Percentiles rank a stretch among this genome's conserved stretches.
Evolutionary conservation across 92 coral and sea anemone species (phyloP).

Genomic region (Parazoanthus atlanticus): DNA sequence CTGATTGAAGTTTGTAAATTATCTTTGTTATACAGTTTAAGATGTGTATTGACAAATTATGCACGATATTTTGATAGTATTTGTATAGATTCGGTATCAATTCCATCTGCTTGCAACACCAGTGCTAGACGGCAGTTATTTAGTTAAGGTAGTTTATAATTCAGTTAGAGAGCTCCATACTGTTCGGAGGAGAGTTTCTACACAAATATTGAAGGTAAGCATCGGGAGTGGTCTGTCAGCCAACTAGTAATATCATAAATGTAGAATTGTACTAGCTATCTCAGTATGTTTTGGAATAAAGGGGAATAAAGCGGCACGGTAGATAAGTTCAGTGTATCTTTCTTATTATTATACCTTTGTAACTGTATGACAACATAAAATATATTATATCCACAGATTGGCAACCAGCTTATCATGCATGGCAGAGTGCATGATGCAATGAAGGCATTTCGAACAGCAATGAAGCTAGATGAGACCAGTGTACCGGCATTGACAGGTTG

Average conservation of each 20-base stretch:
- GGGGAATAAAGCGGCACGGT: not conserved
- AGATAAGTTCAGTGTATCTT: not conserved
- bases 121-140: no score
- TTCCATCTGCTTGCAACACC: no score
- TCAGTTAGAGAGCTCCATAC: no score
- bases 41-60: not conserved
- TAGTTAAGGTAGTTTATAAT: no score
- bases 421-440: constrained; percentile 88
- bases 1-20: no score
- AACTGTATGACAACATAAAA: not conserved
- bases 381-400: constrained; percentile 57
- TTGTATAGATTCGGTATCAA: no score
- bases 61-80: no score
- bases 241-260: no score
- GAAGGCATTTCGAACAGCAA: constrained; percentile 92
- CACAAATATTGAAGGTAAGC: no score
- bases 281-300: not conserved
- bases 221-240: no score
- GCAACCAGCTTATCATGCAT: constrained; percentile 85
- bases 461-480: constrained; percentile 99
- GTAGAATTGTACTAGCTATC: not conserved
- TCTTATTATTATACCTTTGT: not conserved
- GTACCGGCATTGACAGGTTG: constrained; percentile 97
- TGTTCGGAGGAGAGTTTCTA: no score
- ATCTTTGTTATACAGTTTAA: not conserved